Evolutionary conservation across 2,113 vertebrate genomes (phyloP).

Genomic region (Cyprinodon tularosa): DNA sequence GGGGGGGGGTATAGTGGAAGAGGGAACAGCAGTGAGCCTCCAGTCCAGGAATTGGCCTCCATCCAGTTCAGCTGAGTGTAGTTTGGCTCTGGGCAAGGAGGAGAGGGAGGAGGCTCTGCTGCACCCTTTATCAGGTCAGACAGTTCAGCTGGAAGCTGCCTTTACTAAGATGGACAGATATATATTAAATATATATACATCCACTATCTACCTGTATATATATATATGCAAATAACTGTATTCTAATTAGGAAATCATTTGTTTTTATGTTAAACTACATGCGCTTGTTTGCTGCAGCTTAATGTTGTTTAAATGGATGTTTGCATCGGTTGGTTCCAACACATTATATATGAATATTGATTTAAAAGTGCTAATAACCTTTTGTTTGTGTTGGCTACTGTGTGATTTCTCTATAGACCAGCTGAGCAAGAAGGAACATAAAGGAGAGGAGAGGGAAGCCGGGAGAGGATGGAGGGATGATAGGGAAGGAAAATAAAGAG

Average conservation of each 20-base stretch:
- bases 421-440: neutral
- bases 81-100: conserved; percentile 50
- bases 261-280: fast-evolving
- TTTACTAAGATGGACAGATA: neutral
- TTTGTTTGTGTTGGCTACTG: neutral
- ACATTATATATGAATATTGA: neutral
- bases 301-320: neutral
- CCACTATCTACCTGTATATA: neutral
- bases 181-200: neutral
- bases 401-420: neutral
- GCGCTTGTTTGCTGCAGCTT: neutral
- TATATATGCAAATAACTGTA: neutral
- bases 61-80: conserved; percentile 55
- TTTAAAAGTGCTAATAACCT: neutral
- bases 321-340: neutral
- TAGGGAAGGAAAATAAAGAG: neutral
- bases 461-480: neutral
- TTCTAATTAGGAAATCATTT: neutral
- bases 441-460: neutral
- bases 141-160: conserved; percentile 48
- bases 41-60: conserved; percentile 45
- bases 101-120: conserved; percentile 56
- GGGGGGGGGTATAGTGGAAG: conserved; percentile 7
- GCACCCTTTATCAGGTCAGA: conserved; percentile 58
- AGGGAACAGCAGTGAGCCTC: conserved; percentile 23